These are phyloP conservation scores for Chironomus tentans DNA, from an alignment of 2,888 invertebrate species.

Conservation along the genomic window DNA sequence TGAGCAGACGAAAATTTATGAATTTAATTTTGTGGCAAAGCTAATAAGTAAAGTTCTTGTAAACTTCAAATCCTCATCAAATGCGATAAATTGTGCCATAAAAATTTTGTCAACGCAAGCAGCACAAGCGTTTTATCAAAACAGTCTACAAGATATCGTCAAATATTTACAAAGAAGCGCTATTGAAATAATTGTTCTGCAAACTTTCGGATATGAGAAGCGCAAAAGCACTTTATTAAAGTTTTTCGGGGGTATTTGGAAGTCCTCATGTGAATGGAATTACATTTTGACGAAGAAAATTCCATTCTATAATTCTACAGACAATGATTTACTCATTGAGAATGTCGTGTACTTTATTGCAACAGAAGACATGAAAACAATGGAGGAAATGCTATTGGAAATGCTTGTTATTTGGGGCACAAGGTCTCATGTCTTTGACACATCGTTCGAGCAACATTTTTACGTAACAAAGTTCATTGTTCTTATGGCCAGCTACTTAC, in stretches of 20 bases:
- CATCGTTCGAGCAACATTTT: constrained; percentile 59
- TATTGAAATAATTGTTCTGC: constrained; percentile 49
- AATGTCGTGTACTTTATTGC: constrained; percentile 56
- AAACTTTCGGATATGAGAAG: constrained; percentile 47
- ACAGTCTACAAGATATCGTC: constrained; percentile 47
- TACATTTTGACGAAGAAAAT: constrained; percentile 55
- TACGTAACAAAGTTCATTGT: constrained; percentile 60
- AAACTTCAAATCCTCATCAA: constrained; percentile 45
- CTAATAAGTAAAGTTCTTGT: constrained; percentile 54
- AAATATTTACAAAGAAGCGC: constrained; percentile 49
- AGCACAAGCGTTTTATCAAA: constrained; percentile 36
- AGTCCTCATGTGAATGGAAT: constrained; percentile 51
- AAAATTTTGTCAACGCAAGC: constrained; percentile 49
- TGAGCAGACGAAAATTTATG: constrained; percentile 28
- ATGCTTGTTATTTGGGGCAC: constrained; percentile 60
- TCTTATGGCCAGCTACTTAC: constrained; percentile 46
- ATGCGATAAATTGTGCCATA: constrained; percentile 46
- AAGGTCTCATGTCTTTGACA: constrained; percentile 51
- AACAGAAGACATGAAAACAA: constrained; percentile 34
- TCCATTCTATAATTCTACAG: constrained; percentile 47
- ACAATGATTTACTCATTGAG: constrained; percentile 45
- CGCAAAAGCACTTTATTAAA: constrained; percentile 34
- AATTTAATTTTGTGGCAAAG: constrained; percentile 45
- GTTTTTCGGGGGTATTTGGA: constrained; percentile 43
- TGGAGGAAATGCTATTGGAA: constrained; percentile 46